Evolutionary conservation across 35 echinoderm and acorn worm species (phyloP), one percentile per base, ranked within the genome.

Genomic region (Stichopus chloronotus): DNA sequence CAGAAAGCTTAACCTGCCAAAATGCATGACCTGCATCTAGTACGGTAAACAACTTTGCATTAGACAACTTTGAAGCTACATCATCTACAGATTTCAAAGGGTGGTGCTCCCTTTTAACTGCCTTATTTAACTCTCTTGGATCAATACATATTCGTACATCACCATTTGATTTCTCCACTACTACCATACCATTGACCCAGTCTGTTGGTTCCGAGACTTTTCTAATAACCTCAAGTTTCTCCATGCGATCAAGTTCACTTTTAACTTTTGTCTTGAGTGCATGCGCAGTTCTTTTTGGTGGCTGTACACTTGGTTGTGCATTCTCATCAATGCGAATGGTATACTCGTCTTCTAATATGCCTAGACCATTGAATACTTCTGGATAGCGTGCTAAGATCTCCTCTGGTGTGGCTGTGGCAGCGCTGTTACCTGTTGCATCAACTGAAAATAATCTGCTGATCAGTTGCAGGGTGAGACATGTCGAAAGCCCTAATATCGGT

Each of bases 1-100:
- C 59, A 55, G 71, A 59, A 13, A 93, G 68, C 19, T 57, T 79
- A 69, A 93, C 80, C 56, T 93, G 92, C 92, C 92, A 93, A 23
- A 86, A 93, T 3, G 60, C 92, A 4, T 24, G 23, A 12, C 57
- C 71, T 3, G 92, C 82, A 59, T 93, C 92, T 55, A 93, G 69
- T 7, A 63, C 53, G 7, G 53, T 72, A 57, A 93, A 93, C 7
- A 58, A 20, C 23, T 85, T 93, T 19, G 92, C 92, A n/a, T 57
- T 55, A 9, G 80, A 20, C 43, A 93, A 25, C 9, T 87, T 53
- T n/a, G 60, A 63, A 58, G 63, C 72, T 43, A 13, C 90, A 52
- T 92, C 81, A 55, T 6, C 79, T 23, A 24, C n/a, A n/a, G n/a
- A n/a, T n/a, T n/a, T n/a, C n/a, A n/a, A n/a, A n/a, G n/a, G n/a